Evolutionary conservation across 92 coral and sea anemone genomes (phyloP), one percentile per base, ranked within the genome.

Genomic region (Epizoanthus ramosus): DNA sequence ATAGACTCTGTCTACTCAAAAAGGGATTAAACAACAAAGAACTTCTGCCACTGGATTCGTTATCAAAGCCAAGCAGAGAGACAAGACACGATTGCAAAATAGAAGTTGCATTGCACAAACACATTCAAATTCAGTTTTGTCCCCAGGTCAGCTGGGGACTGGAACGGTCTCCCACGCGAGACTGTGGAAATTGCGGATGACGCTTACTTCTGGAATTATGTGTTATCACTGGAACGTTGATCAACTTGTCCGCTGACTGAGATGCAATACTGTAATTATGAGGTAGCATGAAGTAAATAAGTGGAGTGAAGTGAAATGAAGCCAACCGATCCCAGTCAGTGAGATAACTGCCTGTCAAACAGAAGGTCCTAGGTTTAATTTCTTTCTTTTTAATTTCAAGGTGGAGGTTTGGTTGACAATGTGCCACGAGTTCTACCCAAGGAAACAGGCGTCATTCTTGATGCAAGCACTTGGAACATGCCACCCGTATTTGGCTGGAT

Each of bases 401-500:
- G 98, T 23, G 98, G 98, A 41, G 98, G 98, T 25, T 72, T 95
- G 53, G 70, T 79, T 3, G 98, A 95, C 58, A 95, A 95, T 76
- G 89, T 95, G 57, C 97, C 98, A 6, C 97, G 98, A 37, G 79
- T 95, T 41, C 88, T 95, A 14, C 98, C 98, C 45, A 77, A 71
- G 69, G 80, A 74, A 16, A 69, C 88, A 57, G 90, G 90, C 18
- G 98, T 91, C 23, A 43, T 77, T 21, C 58, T 95, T n/a, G 95
- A 93, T 88, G 97, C 98, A n/a, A 80, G 72, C 21, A 31, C 86
- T 1, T 95, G 98, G 98, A 79, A 25, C 24, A 83, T 95, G 75
- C 95, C 91, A 12, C 89, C 95, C 1, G 97, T 95, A 37, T 95
- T 95, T 66, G 94, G 97, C 57, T 95, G 98, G 98, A 60, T 95